Percentiles rank a stretch among this genome's conserved stretches.
phyloP scores from a whole-genome alignment of 2,888 invertebrate genomes.

The Pardosa pseudoannulata region DNA sequence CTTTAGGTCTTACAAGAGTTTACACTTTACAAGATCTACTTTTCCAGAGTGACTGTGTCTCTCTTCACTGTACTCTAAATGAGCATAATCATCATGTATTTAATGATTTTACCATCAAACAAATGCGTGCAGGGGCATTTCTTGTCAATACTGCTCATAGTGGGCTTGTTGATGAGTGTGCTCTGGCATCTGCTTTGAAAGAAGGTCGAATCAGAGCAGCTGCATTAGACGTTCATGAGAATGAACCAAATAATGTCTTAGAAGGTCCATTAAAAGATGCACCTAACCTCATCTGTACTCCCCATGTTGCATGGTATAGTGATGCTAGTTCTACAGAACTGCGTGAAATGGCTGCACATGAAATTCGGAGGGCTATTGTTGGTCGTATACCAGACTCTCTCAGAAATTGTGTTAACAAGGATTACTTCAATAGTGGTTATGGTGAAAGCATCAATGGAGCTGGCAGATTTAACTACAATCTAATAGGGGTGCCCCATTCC shows the following conservation, averaged over 20 bases:
- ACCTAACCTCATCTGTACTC: constrained; percentile 98
- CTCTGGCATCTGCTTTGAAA: constrained; percentile 95
- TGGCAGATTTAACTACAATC: constrained; percentile 75
- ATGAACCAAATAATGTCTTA: constrained; percentile 95
- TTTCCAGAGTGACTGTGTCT: constrained; percentile 99
- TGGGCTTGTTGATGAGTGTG: constrained; percentile 97
- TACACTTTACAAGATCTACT: constrained; percentile 97
- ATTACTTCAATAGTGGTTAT: constrained; percentile 82
- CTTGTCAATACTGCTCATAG: constrained; percentile 99
- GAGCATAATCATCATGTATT: constrained; percentile 99
- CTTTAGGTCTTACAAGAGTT: constrained; percentile 95
- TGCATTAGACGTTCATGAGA: constrained; percentile 99
- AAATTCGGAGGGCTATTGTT: constrained; percentile 98
- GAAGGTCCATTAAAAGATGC: constrained; percentile 95
- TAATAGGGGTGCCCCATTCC: constrained; percentile 75
- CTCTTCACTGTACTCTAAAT: constrained; percentile 98
- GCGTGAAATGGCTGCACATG: constrained; percentile 97
- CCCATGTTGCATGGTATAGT: constrained; percentile 99
- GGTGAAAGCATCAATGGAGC: constrained; percentile 74
- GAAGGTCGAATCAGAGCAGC: constrained; percentile 99
- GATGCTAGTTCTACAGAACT: constrained; percentile 98
- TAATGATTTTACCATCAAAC: constrained; percentile 99
- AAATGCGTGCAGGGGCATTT: constrained; percentile 98
- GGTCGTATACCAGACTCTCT: constrained; percentile 98
- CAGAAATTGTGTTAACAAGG: constrained; percentile 99